Evolutionary conservation across 2,113 vertebrate species (phyloP).

Genomic region (Dromiciops gliroides): DNA sequence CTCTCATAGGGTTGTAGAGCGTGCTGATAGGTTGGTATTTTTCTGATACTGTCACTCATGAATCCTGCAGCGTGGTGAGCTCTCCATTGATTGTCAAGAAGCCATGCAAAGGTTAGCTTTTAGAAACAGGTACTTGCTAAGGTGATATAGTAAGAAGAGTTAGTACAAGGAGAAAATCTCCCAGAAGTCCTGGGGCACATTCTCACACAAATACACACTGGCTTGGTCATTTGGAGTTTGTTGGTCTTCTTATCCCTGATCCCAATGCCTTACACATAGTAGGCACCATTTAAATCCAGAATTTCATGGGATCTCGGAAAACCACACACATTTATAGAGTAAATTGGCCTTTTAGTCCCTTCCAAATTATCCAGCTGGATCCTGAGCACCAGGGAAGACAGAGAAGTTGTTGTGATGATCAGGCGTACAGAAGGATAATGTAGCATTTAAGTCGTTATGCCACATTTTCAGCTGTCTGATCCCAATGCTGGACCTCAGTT

Average conservation of each 20-base stretch:
- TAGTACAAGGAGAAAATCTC: neutral
- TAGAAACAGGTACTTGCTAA: neutral
- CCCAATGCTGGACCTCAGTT: neutral
- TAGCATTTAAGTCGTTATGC: neutral
- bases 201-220: neutral
- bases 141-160: neutral
- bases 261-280: neutral
- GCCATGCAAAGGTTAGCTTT: neutral
- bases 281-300: neutral
- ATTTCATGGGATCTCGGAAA: conserved; percentile 5
- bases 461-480: neutral
- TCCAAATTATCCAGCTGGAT: neutral
- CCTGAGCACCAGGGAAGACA: neutral
- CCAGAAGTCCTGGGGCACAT: neutral
- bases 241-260: neutral
- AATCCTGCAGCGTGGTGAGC: neutral
- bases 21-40: neutral
- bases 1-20: neutral
- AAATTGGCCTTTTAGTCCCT: neutral
- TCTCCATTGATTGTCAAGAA: neutral
- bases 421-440: neutral
- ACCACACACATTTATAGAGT: neutral
- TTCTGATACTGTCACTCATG: neutral
- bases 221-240: neutral
- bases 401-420: neutral